Percentiles rank a stretch among this genome's conserved stretches.
Conservation (phyloP, 2,888 invertebrate species). For the Holacanthella duospinosa region DNA sequence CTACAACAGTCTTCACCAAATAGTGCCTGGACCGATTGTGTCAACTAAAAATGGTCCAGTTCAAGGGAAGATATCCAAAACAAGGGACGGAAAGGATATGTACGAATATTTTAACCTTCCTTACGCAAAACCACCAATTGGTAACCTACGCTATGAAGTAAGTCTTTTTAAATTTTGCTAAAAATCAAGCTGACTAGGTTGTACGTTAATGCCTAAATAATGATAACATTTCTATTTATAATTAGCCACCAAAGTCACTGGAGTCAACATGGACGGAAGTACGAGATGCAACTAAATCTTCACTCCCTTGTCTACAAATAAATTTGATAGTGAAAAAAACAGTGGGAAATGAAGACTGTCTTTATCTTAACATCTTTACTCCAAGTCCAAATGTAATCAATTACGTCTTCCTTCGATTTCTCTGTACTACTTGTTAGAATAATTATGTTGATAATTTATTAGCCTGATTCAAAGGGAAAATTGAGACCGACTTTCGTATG, state of each 20-base stretch:
- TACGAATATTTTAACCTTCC: constrained; percentile 5
- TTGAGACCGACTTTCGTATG: not conserved
- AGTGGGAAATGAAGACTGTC: not conserved
- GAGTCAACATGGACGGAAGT: not conserved
- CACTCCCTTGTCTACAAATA: not conserved
- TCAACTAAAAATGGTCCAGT: constrained; percentile 4
- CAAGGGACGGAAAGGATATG: not conserved
- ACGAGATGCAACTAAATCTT: constrained; percentile 1
- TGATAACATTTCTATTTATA: not conserved
- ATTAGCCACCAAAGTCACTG: not conserved
- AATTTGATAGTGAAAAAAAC: not conserved
- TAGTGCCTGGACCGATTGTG: constrained; percentile 1
- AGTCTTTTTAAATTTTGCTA: not conserved
- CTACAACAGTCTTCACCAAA: not conserved
- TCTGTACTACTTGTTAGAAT: not conserved
- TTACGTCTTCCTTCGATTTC: too few relatives aligned
- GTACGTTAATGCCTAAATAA: not conserved
- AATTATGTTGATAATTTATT: not conserved
- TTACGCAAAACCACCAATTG: constrained; percentile 8
- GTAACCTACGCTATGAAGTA: constrained; percentile 1
- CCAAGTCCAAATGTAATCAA: not conserved
- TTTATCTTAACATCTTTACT: not conserved
- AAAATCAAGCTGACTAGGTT: not conserved
- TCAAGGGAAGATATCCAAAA: not conserved
- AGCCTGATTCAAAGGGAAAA: not conserved